A percentile compares a stretch with the other conserved stretches of the same genome.
Conservation (phyloP, 2,113 vertebrate species). For the Vombatus ursinus region DNA sequence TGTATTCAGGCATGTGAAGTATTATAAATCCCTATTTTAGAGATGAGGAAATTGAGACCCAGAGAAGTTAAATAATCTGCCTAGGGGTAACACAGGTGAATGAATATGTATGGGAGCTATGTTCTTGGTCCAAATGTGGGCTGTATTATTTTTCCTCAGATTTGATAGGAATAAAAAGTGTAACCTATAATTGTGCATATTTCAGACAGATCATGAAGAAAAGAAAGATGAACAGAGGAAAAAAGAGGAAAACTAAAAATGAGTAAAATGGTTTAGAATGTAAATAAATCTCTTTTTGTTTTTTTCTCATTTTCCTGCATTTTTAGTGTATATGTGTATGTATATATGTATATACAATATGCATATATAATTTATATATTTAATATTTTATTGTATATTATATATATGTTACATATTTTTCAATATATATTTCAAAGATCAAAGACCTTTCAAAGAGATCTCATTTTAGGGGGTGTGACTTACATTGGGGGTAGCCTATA, state of each 20-base stretch:
- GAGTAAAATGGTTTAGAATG: neutral
- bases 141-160: neutral
- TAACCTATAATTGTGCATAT: neutral
- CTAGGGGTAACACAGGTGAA: neutral
- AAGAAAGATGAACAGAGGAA: neutral
- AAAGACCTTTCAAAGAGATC: neutral
- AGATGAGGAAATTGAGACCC: neutral
- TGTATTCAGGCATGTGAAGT: neutral
- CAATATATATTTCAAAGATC: too few relatives aligned
- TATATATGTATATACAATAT: neutral
- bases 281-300: neutral
- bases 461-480: neutral
- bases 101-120: neutral
- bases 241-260: neutral
- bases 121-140: neutral
- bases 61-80: neutral
- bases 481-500: neutral
- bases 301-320: neutral
- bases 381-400: too few relatives aligned
- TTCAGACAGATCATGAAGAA: neutral
- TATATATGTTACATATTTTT: too few relatives aligned
- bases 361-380: neutral
- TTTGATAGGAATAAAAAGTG: neutral
- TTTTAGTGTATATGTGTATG: neutral
- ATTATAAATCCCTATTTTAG: neutral